phyloP scores from a whole-genome alignment of 2,888 invertebrate species.

The Pteria penguin region DNA sequence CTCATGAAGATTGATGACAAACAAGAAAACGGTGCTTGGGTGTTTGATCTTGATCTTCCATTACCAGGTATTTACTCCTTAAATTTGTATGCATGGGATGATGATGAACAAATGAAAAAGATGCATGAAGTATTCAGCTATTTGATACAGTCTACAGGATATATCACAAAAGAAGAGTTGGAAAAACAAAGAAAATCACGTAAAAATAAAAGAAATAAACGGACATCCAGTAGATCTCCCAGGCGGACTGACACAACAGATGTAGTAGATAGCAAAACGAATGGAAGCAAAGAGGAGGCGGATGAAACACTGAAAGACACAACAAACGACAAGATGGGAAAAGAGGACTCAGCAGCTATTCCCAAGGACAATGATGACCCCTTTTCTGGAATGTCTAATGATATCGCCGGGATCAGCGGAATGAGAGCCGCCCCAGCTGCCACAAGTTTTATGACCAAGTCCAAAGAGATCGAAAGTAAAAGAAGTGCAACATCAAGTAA shows the following conservation, averaged over 20 bases:
- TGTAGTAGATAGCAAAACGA: not conserved
- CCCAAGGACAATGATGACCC: not conserved
- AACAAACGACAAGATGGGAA: not conserved
- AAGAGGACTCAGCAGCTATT: not conserved
- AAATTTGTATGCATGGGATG: constrained; percentile 32
- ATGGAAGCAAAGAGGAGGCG: not conserved
- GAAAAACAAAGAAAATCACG: not conserved
- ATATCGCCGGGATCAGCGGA: not conserved
- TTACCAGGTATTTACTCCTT: constrained; percentile 34
- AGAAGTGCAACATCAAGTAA: not conserved
- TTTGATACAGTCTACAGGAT: constrained; percentile 29
- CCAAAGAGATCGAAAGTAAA: not conserved
- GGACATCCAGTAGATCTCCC: not conserved
- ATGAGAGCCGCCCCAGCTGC: not conserved
- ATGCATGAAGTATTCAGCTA: constrained; percentile 33
- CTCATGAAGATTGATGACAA: constrained; percentile 25
- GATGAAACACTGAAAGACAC: not conserved
- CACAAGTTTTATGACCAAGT: not conserved
- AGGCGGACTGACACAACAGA: not conserved
- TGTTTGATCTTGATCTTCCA: constrained; percentile 32
- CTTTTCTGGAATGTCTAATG: not conserved
- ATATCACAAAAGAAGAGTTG: constrained; percentile 15
- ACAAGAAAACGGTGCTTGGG: constrained; percentile 16
- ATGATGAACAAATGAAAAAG: constrained; percentile 14
- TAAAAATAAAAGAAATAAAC: not conserved